Evolutionary conservation across 1,140 invertebrate species (phyloP).

Genomic region (Parapsyche elsis): DNA sequence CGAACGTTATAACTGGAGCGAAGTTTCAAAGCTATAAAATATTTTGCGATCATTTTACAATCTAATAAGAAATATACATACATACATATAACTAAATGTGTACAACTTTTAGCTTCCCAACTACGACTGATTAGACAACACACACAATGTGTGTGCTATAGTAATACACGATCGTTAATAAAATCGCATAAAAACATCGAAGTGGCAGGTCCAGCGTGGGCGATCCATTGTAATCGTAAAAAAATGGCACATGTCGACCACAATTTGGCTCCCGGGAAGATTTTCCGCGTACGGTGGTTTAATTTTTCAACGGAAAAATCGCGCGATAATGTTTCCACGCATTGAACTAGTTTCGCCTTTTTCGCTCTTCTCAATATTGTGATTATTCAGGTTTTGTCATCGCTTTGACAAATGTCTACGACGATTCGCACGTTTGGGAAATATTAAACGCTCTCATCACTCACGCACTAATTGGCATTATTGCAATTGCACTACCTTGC

Average conservation of each 20-base stretch:
- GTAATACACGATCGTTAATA: no score
- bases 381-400: background rate
- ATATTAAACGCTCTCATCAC: background rate
- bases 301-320: background rate
- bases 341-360: background rate
- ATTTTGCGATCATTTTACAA: no score
- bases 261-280: conserved; percentile 9
- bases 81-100: no score
- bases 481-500: background rate
- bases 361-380: background rate
- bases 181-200: background rate
- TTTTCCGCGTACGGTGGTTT: background rate
- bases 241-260: conserved; percentile 14
- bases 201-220: background rate
- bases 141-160: no score
- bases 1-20: no score
- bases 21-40: no score
- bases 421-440: background rate
- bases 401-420: background rate
- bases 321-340: background rate
- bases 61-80: no score
- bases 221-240: conserved; percentile 5
- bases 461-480: background rate
- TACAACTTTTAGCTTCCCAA: no score
- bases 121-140: no score